Percentiles rank a stretch among this genome's conserved stretches.
phyloP scores from a whole-genome alignment of 2,113 vertebrate species.

The Solenodon paradoxus region DNA sequence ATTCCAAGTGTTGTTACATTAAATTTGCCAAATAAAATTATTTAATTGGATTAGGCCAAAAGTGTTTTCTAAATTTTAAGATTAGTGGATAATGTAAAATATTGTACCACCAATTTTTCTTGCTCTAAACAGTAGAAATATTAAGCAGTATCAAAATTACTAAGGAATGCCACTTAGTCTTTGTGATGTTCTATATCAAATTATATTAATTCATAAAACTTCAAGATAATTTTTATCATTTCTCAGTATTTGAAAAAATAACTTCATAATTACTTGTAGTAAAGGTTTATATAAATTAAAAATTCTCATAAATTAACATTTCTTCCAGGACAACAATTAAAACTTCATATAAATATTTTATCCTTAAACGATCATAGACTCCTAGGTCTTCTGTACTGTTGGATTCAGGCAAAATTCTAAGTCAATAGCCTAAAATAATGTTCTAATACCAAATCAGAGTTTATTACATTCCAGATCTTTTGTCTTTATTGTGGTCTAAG shows the following conservation, averaged over 20 bases:
- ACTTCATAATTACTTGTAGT: conserved; percentile 35
- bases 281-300: not conserved
- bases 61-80: not conserved
- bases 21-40: not conserved
- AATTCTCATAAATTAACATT: conserved; percentile 32
- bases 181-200: not conserved
- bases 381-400: not conserved
- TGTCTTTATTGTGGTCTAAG: not conserved
- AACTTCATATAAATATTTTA: not conserved
- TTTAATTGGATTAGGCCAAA: not conserved
- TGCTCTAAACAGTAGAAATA: conserved; percentile 50
- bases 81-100: not conserved
- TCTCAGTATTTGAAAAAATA: conserved; percentile 48
- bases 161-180: not conserved
- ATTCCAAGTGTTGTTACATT: not conserved
- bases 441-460: not conserved
- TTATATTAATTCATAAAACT: conserved; percentile 7
- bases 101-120: not conserved
- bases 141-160: not conserved
- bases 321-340: not conserved
- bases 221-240: conserved; percentile 5
- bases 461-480: not conserved
- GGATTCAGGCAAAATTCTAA: not conserved
- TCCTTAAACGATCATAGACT: not conserved
- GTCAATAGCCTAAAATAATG: not conserved